These are phyloP conservation scores for Gonatopus flavifemur DNA, from an alignment of 1,140 invertebrate species.

Conservation along the genomic window DNA sequence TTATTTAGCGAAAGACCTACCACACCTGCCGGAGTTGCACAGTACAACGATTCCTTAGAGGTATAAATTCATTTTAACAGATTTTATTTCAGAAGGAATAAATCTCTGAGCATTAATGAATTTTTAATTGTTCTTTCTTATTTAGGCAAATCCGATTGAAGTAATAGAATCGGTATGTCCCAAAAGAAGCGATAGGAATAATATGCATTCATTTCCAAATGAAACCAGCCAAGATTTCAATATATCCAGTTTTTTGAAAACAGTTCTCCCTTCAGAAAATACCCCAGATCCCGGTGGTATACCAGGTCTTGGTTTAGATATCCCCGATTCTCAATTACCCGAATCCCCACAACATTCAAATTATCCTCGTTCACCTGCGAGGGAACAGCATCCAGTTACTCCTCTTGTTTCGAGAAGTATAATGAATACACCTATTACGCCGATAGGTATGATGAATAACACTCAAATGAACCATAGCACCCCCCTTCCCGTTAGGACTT, in stretches of 20 bases:
- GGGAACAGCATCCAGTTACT: slow-evolving; percentile 33
- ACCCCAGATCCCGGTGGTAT: slow-evolving; percentile 38
- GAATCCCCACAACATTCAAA: slow-evolving; percentile 39
- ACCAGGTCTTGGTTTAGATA: slow-evolving; percentile 51
- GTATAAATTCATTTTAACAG: slow-evolving; percentile 28
- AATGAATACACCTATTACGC: slow-evolving; percentile 15
- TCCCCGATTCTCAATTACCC: slow-evolving; percentile 31
- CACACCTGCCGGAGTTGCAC: slow-evolving; percentile 38
- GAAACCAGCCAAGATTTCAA: slow-evolving; percentile 45
- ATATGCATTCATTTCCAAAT: slow-evolving; percentile 37
- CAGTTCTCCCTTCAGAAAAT: slow-evolving; percentile 44
- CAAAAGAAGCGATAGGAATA: too few species aligned
- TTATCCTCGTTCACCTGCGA: slow-evolving; percentile 37
- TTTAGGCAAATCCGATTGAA: slow-evolving; percentile 60
- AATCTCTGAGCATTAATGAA: slow-evolving; percentile 3
- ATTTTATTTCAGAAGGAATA: slow-evolving; percentile 2
- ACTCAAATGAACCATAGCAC: slow-evolving; percentile 47
- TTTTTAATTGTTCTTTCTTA: slow-evolving; percentile 13
- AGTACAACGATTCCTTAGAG: slow-evolving; percentile 48
- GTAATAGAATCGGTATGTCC: slow-evolving; percentile 59
- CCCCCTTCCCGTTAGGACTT: slow-evolving; percentile 40
- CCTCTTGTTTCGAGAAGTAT: slow-evolving; percentile 39
- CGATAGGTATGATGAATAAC: slow-evolving; percentile 31
- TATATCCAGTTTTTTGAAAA: slow-evolving; percentile 53
- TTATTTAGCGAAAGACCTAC: slow-evolving; percentile 48